These are phyloP conservation scores for Xyrauchen texanus DNA, from an alignment of 2,113 vertebrate species.

Conservation along the genomic window DNA sequence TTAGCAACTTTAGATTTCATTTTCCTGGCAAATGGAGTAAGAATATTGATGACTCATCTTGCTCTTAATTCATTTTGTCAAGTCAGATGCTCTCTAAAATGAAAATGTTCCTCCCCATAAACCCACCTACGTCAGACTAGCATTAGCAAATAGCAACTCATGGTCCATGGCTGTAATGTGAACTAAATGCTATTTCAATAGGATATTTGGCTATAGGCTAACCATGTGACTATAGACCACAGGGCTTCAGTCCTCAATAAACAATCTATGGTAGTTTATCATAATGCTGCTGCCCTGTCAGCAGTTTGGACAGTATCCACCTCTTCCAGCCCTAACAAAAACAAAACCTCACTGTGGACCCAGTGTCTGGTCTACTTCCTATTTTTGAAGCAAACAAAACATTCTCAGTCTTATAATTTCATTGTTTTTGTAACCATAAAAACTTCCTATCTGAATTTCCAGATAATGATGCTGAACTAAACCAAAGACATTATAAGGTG, in stretches of 20 bases:
- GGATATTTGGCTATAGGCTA: neutral
- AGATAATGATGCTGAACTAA: neutral
- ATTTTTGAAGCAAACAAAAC: conserved; percentile 33
- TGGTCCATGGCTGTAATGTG: no score
- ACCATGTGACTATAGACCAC: conserved; percentile 7
- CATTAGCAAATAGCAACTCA: no score
- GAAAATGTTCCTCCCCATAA: no score
- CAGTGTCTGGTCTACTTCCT: neutral
- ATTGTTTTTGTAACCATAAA: neutral
- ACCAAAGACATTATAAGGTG: neutral
- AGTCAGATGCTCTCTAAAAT: no score
- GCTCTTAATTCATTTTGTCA: no score
- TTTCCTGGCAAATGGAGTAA: no score
- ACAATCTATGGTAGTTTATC: conserved; percentile 58
- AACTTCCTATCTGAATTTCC: neutral
- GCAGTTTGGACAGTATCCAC: conserved; percentile 53
- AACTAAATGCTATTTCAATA: no score
- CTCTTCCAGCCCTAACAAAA: neutral
- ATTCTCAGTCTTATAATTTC: no score
- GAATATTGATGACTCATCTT: no score
- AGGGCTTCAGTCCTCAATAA: conserved; percentile 48
- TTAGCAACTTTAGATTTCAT: neutral
- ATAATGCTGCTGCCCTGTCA: conserved; percentile 59
- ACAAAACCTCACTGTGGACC: conserved; percentile 28
- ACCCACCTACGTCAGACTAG: no score